Conservation (phyloP, 2,888 invertebrate genomes). For the Ophion obscuratus region DNA sequence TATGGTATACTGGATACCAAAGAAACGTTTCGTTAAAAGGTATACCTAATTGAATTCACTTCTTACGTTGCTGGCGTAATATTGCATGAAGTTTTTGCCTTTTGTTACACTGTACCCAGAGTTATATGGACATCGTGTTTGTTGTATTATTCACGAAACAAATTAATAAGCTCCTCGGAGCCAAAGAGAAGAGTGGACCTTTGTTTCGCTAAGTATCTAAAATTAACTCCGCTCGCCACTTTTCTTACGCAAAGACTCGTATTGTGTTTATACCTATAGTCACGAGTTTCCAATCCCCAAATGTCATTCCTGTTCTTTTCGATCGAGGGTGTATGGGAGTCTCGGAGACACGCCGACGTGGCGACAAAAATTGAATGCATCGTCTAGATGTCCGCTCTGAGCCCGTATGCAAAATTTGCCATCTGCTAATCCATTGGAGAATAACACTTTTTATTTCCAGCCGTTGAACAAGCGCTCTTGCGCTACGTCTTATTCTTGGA, state of each 20-base stretch:
- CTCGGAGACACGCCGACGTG: neutral
- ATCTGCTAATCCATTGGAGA: too few relatives aligned
- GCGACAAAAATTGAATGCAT: neutral
- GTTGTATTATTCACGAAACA: conserved; percentile 11
- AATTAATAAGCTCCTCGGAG: neutral
- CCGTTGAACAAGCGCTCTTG: too few relatives aligned
- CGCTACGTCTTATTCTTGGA: too few relatives aligned
- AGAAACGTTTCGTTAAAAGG: conserved; percentile 79
- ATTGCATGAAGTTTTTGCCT: conserved; percentile 20
- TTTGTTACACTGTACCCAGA: neutral
- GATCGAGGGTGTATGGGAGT: neutral
- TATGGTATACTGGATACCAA: conserved; percentile 79
- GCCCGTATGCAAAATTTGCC: too few relatives aligned
- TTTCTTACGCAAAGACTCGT: neutral
- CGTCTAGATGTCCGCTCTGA: neutral
- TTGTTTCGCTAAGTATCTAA: conserved; percentile 43
- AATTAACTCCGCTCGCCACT: conserved; percentile 43
- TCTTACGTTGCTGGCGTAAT: neutral
- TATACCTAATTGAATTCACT: conserved; percentile 58
- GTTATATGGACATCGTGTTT: too few relatives aligned
- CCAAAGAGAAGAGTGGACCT: conserved; percentile 1
- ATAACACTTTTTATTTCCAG: too few relatives aligned
- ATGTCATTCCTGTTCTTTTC: neutral
- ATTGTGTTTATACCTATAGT: neutral
- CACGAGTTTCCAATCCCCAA: too few relatives aligned